Evolutionary conservation across 2,113 vertebrate genomes (phyloP).

Genomic region (Gopherus evgoodei): DNA sequence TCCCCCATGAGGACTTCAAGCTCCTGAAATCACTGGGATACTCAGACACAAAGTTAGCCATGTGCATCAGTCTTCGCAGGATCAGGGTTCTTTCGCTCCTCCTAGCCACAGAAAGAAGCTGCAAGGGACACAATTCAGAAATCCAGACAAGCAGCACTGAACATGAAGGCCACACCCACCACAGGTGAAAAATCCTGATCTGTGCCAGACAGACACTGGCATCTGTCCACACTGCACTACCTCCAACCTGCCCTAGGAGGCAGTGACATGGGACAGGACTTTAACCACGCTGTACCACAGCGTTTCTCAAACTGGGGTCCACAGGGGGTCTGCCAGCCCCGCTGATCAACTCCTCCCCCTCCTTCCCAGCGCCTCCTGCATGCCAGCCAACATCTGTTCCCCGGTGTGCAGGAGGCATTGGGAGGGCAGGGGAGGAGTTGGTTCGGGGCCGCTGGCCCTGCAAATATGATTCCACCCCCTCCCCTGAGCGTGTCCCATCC

Average conservation of each 20-base stretch:
- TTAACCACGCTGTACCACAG: rapidly evolving
- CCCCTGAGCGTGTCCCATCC: too few relatives aligned
- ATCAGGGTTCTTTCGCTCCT: neutral
- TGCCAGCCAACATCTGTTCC: too few relatives aligned
- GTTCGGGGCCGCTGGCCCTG: too few relatives aligned
- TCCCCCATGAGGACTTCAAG: rapidly evolving
- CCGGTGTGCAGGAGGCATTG: too few relatives aligned
- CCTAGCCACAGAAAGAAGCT: rapidly evolving
- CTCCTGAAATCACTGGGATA: neutral
- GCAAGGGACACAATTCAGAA: rapidly evolving
- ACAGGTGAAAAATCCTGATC: neutral
- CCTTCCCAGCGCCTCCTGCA: too few relatives aligned
- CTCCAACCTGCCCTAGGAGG: neutral
- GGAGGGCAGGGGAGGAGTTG: too few relatives aligned
- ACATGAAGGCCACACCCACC: neutral
- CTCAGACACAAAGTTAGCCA: rapidly evolving
- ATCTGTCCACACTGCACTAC: rapidly evolving
- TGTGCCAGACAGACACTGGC: rapidly evolving
- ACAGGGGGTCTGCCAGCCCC: too few relatives aligned
- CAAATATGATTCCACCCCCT: too few relatives aligned
- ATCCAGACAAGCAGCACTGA: rapidly evolving
- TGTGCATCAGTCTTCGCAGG: neutral
- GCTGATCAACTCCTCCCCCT: too few relatives aligned
- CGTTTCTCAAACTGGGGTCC: too few relatives aligned
- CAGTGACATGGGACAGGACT: rapidly evolving